Percentiles rank a stretch among this genome's conserved stretches.
Evolutionary conservation across 2,113 vertebrate species (phyloP).

Genomic region (Procapra przewalskii): DNA sequence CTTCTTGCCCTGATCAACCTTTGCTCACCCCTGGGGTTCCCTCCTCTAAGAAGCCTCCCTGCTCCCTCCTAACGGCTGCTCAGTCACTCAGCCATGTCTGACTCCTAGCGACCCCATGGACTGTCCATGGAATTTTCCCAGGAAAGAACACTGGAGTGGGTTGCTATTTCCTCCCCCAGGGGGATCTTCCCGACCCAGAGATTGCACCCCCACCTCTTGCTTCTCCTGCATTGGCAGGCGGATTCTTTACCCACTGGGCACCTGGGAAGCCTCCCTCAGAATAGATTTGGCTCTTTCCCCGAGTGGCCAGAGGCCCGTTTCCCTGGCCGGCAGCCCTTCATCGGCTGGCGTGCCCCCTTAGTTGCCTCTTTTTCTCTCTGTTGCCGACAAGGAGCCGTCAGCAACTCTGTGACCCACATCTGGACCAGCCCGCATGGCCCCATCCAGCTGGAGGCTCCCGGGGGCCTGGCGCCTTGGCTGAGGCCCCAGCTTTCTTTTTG

Average conservation of each 20-base stretch:
- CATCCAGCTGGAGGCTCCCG: slow-evolving; percentile 22
- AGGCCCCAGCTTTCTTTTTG: neutral
- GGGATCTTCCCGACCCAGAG: neutral
- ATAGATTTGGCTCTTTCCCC: neutral
- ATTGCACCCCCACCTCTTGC: neutral
- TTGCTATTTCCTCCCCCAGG: neutral
- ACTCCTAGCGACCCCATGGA: neutral
- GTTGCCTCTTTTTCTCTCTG: neutral
- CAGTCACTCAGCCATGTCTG: neutral
- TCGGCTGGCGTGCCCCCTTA: neutral
- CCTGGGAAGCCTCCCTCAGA: neutral
- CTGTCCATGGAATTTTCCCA: neutral
- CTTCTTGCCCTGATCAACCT: neutral
- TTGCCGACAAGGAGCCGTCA: neutral
- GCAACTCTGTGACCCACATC: neutral
- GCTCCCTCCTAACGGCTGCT: neutral
- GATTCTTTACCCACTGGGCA: neutral
- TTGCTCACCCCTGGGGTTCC: neutral
- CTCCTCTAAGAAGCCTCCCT: neutral
- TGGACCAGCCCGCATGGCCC: neutral
- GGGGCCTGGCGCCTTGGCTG: slow-evolving; percentile 30
- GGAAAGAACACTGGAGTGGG: neutral
- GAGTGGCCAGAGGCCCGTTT: neutral
- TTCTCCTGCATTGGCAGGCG: neutral
- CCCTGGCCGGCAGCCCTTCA: rapidly evolving